Percentiles rank a stretch among this genome's conserved stretches.
Conservation (phyloP, 2,113 vertebrate genomes). For the Tilapia sparmanii region DNA sequence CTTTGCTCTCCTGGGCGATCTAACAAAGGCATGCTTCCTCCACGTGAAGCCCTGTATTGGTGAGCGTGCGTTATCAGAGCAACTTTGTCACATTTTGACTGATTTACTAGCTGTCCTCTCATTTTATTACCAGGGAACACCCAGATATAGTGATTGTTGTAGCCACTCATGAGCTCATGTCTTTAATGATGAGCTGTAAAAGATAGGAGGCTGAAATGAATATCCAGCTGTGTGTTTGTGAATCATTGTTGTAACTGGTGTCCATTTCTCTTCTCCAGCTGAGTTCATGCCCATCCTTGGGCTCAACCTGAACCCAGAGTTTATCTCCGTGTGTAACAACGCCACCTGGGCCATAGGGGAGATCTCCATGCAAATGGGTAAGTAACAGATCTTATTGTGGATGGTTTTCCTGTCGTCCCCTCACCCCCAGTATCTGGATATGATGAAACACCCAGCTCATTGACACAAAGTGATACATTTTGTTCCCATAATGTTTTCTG, state of each 20-base stretch:
- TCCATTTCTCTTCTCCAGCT: constrained; percentile 60
- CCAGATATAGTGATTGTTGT: not conserved
- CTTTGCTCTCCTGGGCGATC: constrained; percentile 88
- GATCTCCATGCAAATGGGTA: constrained; percentile 92
- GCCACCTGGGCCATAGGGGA: constrained; percentile 91
- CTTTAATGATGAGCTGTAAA: not conserved
- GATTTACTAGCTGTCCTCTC: not conserved
- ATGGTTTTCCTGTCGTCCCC: not conserved
- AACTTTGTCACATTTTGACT: not conserved
- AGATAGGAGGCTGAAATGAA: not conserved
- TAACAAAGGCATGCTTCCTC: constrained; percentile 93
- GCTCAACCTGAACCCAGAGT: constrained; percentile 93
- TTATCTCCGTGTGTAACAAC: constrained; percentile 92
- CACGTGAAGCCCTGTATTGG: constrained; percentile 94
- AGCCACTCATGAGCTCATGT: not conserved
- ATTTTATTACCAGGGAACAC: not conserved
- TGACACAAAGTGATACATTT: constrained; percentile 56
- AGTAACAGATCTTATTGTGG: not conserved
- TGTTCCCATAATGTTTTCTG: constrained; percentile 57
- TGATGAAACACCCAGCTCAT: constrained; percentile 68
- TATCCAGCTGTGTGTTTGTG: not conserved
- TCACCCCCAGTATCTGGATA: constrained; percentile 30
- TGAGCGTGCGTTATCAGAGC: constrained; percentile 47
- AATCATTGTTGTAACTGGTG: not conserved
- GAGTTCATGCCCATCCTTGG: constrained; percentile 97